Conservation (phyloP, 2,797 vertebrate species). For the Fistularia tabacaria region DNA sequence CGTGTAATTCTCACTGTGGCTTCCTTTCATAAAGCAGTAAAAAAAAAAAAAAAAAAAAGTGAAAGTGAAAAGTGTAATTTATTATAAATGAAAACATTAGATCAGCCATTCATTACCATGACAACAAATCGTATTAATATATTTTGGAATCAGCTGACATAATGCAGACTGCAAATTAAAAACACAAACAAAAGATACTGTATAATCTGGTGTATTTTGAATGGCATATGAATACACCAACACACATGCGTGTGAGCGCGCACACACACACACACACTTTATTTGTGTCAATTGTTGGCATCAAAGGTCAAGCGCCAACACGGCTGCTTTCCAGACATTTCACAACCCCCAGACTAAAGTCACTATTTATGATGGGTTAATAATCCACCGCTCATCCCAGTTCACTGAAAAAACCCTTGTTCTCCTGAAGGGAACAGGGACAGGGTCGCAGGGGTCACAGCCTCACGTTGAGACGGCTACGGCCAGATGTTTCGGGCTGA, state of each 20-base stretch:
- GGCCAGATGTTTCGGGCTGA: no score
- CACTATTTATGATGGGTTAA: conserved; percentile 75
- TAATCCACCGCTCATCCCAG: conserved; percentile 54
- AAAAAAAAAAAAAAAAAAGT: no score
- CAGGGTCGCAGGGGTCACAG: conserved; percentile 26
- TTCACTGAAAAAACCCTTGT: conserved; percentile 36
- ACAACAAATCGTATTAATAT: no score
- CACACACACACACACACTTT: neutral
- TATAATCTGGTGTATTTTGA: no score
- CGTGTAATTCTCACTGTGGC: no score
- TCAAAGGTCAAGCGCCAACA: conserved; percentile 63
- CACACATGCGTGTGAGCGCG: neutral
- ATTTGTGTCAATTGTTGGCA: conserved; percentile 43
- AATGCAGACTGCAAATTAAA: no score
- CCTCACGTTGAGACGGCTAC: neutral
- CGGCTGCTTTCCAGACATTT: conserved; percentile 45
- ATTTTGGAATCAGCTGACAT: no score
- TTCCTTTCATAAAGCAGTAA: no score
- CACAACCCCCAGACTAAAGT: conserved; percentile 68
- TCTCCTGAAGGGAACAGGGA: conserved; percentile 35
- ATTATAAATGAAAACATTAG: no score
- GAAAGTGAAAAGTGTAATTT: no score
- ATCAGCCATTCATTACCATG: no score
- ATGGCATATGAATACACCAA: neutral
- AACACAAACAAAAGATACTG: no score